Base-by-base conservation (phyloP, 2,888 invertebrate species). In the Volucella zonaria region DNA sequence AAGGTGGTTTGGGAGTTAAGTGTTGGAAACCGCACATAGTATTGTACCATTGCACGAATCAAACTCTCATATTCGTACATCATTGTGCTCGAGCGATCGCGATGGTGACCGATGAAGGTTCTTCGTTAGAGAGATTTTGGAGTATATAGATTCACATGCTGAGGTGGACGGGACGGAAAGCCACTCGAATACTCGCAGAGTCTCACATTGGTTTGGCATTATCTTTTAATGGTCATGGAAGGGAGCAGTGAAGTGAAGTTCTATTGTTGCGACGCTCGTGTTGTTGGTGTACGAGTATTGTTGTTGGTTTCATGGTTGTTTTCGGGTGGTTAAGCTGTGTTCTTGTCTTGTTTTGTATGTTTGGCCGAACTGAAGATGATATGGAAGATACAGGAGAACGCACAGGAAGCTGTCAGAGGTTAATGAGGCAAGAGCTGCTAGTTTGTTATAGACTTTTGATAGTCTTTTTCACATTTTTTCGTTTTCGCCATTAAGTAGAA, bases 351-450 rank as follows among this genome's bases (percentile, higher is more conserved):
- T 81, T 73, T 14, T 43, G 59, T 49, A 15, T 62, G 4, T 75
- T 52, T 38, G 18, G 43, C 70, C 38, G 45, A 49, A 47, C 45
- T 62, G 23, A 62, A 85, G 73, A 85, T 85, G 76, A 85, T 81
- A 43, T 40, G 31, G 56, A 67, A 81, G 81, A 85, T 81, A 81
- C 66, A 71, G 75, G 52, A 15, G 56, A 82, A 52, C 67, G 86
- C 86, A 87, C 88, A 88, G 88, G 88, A 88, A 88, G 87, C 87
- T 85, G 87, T 80, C 86, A 76, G 87, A 86, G 86, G 87, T 88
- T 88, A 88, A 88, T 88, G 88, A 88, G 87, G 87, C 88, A 87
- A 87, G 87, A 87, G 79, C 54, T 61, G 71, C 47, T 54, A 58
- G 49, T 52, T 51, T 59, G 67, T 67, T 54, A 62, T 68, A 49